Evolutionary conservation across 2,113 vertebrate genomes (phyloP).

Genomic region (Lathamus discolor): DNA sequence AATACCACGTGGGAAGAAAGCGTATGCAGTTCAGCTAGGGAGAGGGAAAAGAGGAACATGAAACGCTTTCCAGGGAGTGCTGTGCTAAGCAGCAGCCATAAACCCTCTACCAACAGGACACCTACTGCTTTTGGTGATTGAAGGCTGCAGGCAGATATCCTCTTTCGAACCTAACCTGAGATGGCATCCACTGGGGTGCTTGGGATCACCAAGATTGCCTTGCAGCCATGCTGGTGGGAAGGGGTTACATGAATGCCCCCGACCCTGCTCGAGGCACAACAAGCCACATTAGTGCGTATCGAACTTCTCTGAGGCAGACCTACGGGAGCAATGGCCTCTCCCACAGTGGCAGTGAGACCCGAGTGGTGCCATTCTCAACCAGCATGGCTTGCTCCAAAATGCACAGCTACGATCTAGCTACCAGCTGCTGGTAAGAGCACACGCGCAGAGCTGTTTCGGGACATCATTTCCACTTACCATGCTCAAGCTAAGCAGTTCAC

Average conservation of each 20-base stretch:
- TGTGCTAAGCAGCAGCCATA: background rate
- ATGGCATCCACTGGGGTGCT: background rate
- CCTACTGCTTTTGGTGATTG: constrained; percentile 2
- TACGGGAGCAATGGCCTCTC: background rate
- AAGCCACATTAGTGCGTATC: background rate
- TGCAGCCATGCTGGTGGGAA: background rate
- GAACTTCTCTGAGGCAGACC: background rate
- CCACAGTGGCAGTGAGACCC: background rate
- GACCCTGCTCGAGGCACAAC: background rate
- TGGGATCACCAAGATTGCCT: background rate
- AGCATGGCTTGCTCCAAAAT: background rate
- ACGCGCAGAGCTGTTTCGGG: background rate
- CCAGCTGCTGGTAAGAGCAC: background rate
- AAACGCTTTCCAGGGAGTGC: background rate
- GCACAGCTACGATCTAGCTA: background rate
- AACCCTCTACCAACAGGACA: background rate
- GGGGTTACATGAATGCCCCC: background rate
- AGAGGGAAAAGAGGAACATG: background rate
- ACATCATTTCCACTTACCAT: constrained; percentile 7
- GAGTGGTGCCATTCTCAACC: background rate
- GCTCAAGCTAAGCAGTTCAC: background rate
- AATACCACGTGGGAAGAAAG: background rate
- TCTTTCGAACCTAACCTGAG: background rate
- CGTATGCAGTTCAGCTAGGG: background rate
- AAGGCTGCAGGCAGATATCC: background rate